Base-by-base conservation (phyloP, 2,888 invertebrate species). In the Lumbricus terrestris region DNA sequence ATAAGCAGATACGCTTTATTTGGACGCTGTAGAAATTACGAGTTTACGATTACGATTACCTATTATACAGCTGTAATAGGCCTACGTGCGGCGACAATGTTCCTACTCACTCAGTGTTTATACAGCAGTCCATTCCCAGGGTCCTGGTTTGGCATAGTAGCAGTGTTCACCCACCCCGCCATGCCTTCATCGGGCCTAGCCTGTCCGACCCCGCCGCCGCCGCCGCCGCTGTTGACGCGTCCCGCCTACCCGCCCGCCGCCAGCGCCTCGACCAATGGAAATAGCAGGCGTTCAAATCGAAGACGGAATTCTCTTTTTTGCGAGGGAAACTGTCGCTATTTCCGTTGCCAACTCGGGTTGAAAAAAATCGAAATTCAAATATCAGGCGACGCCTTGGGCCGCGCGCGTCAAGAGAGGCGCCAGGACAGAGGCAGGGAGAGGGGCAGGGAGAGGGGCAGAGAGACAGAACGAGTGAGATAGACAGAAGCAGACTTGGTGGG, bases 341-440 rank as follows among this genome's bases (percentile, higher is more conserved):
- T 34, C 85, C 85, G 85, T 85, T 85, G 85, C 34, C 29, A 35
- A 35, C 34, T 85, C 35, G 5, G 37, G 85, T 18, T 29, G 69
- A 69, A 85, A 34, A 85, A 85, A 85, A 85, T 85, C 85, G 34
- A 37, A 69, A 85, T 85, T 85, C 85, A 85, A 85, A 85, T 35
- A 35, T 85, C 34, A 34, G 85, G 85, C 35, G 37, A 37, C 35
- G 85, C 37, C 85, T 85, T 85, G 37, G 34, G 34, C 85, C 34
- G 85, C 35, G 85, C 34, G 34, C 37, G 85, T 35, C 85, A 35
- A 37, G 20, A 33, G 20, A 85, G 85, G 34, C 11, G 1, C 16
- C 23, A 4, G 23, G 6, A 37, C 35, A 35, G 33, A 35, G 83
- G 20, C 1, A 35, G 29, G 18, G 82, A 34, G 4, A 82, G 6